Percentiles rank a stretch among this genome's conserved stretches.
phyloP scores from a whole-genome alignment of 2,888 invertebrate genomes.

The Nectonema munidae region DNA sequence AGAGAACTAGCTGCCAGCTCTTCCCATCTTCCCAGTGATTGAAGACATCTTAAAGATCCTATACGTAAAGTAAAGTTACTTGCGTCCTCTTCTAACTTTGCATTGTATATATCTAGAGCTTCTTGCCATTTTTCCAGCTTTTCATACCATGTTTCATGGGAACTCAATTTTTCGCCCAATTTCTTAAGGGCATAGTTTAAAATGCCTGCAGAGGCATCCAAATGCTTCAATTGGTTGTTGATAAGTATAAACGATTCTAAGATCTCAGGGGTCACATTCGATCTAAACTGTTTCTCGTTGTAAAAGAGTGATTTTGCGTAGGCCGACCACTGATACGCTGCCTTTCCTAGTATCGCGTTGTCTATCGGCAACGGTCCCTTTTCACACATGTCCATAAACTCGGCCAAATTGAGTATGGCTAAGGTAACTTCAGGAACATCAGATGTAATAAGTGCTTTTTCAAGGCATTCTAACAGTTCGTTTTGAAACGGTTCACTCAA shows the following conservation, averaged over 20 bases:
- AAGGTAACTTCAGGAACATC: slow-evolving; percentile 53
- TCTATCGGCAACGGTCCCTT: slow-evolving; percentile 61
- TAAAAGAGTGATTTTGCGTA: slow-evolving; percentile 54
- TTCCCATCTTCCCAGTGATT: slow-evolving; percentile 93
- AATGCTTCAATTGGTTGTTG: slow-evolving; percentile 87
- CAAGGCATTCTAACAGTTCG: slow-evolving; percentile 49
- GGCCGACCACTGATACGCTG: slow-evolving; percentile 62
- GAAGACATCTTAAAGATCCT: slow-evolving; percentile 73
- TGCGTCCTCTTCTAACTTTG: slow-evolving; percentile 30
- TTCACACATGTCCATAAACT: slow-evolving; percentile 98
- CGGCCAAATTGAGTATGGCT: slow-evolving; percentile 72
- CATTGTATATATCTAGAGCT: slow-evolving; percentile 51
- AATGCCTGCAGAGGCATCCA: slow-evolving; percentile 71
- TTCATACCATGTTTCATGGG: slow-evolving; percentile 72
- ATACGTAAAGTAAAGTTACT: slow-evolving; percentile 35
- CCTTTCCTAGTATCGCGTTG: slow-evolving; percentile 48
- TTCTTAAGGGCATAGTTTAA: slow-evolving; percentile 55
- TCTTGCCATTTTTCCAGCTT: slow-evolving; percentile 95
- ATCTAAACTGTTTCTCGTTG: slow-evolving; percentile 69
- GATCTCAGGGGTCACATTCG: slow-evolving; percentile 38
- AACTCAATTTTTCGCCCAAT: slow-evolving; percentile 31
- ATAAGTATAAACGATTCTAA: slow-evolving; percentile 63
- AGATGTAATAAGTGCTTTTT: slow-evolving; percentile 47
- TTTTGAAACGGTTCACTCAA: slow-evolving; percentile 42
- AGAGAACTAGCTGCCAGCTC: too few relatives aligned